These are phyloP conservation scores for Cyclina sinensis DNA, from an alignment of 1,140 invertebrate genomes.

Conservation along the genomic window DNA sequence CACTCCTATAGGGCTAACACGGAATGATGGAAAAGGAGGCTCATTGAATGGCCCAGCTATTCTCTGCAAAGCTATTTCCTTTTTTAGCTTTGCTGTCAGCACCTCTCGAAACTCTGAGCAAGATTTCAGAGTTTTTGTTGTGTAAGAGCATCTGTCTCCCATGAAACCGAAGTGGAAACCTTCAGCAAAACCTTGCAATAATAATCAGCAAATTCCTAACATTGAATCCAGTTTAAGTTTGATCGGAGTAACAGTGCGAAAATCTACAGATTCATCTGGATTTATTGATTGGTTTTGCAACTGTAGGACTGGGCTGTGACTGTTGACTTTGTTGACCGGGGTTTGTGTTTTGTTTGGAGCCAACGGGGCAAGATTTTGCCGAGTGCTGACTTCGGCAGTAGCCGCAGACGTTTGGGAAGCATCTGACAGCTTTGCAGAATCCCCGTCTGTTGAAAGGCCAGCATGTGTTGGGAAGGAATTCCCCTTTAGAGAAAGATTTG, in stretches of 20 bases:
- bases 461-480: slow-evolving; percentile 37
- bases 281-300: background rate
- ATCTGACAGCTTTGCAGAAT: background rate
- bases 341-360: background rate
- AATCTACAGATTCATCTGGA: background rate
- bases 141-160: background rate
- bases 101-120: background rate
- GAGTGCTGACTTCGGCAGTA: slow-evolving; percentile 23
- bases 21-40: background rate
- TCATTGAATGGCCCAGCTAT: slow-evolving; percentile 5
- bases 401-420: slow-evolving; percentile 17
- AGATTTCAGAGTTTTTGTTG: slow-evolving; percentile 22
- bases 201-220: background rate
- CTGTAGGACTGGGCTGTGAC: background rate
- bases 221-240: background rate
- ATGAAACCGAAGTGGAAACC: slow-evolving; percentile 45
- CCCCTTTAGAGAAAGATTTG: background rate
- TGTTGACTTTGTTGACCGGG: background rate
- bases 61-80: background rate
- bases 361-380: background rate
- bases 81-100: background rate
- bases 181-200: slow-evolving; percentile 3
- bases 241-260: background rate
- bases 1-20: slow-evolving; percentile 9
- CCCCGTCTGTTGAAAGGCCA: slow-evolving; percentile 26